A percentile compares a stretch with the other conserved stretches of the same genome.
Evolutionary conservation across 2,888 invertebrate genomes (phyloP).

Genomic region (Uropetala carovei): DNA sequence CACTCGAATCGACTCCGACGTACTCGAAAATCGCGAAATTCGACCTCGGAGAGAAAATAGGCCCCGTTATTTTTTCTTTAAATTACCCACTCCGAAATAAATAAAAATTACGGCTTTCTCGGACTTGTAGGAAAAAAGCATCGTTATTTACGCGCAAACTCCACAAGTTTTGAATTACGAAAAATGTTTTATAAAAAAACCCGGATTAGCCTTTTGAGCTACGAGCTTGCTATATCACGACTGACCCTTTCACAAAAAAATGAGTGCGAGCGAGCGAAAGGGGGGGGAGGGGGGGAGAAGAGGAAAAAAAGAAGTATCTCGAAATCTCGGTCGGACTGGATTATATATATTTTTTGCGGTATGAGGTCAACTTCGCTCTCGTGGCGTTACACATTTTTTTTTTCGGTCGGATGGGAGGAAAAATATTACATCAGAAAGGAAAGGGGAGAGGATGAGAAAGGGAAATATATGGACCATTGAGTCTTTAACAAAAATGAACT

Average conservation of each 20-base stretch:
- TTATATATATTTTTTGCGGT: not conserved
- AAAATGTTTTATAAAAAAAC: not conserved
- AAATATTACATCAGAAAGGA: slow-evolving; percentile 29
- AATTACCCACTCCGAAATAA: too few relatives aligned
- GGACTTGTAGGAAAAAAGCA: too few relatives aligned
- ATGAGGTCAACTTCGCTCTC: slow-evolving; percentile 36
- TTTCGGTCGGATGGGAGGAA: not conserved
- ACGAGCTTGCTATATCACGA: slow-evolving; percentile 50
- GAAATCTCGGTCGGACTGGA: slow-evolving; percentile 8
- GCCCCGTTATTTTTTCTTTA: too few relatives aligned
- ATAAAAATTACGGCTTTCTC: too few relatives aligned
- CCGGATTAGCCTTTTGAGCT: not conserved
- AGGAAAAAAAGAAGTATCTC: too few relatives aligned
- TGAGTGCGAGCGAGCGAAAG: not conserved
- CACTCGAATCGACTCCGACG: too few relatives aligned
- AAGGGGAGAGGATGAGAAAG: not conserved
- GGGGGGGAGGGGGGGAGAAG: not conserved
- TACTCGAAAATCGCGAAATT: too few relatives aligned
- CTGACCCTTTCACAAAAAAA: slow-evolving; percentile 1
- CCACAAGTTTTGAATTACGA: too few relatives aligned
- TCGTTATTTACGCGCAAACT: too few relatives aligned
- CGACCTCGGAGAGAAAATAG: too few relatives aligned
- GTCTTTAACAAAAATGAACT: too few relatives aligned
- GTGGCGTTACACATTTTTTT: not conserved
- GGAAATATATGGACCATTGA: too few relatives aligned